A percentile compares a stretch with the other conserved stretches of the same genome.
Conservation (phyloP, 2,888 invertebrate species). For the Drosophila pseudotalamancana region DNA sequence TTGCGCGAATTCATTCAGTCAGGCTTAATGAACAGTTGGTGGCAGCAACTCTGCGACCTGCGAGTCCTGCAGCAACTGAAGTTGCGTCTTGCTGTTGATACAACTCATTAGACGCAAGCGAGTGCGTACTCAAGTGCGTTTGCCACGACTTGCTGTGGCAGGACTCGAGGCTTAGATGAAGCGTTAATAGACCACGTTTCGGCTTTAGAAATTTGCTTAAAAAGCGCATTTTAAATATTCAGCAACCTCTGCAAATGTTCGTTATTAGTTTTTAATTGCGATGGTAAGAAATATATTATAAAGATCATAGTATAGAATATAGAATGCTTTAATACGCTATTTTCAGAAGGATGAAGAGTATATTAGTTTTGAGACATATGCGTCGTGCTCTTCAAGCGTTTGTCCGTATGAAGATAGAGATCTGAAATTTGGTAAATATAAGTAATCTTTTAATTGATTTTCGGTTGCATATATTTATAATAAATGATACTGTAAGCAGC, state of each 20-base stretch:
- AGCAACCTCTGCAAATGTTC: no score
- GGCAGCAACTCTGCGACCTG: conserved; percentile 15
- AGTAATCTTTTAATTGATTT: no score
- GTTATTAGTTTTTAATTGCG: neutral
- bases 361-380: no score
- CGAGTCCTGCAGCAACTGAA: conserved; percentile 23
- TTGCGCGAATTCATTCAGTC: conserved; percentile 82
- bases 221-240: neutral
- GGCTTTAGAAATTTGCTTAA: conserved; percentile 14
- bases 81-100: conserved; percentile 75
- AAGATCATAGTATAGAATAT: no score
- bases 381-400: no score
- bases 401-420: no score
- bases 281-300: no score
- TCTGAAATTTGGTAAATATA: no score
- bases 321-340: no score
- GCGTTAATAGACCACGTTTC: neutral
- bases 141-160: neutral
- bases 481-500: no score
- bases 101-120: conserved; percentile 82
- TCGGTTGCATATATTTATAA: no score
- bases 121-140: conserved; percentile 79
- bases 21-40: conserved; percentile 81
- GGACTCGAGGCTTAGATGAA: conserved; percentile 6
- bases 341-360: no score